Percentiles rank a stretch among this genome's conserved stretches.
Conservation (phyloP, 2,113 vertebrate species). For the Natator depressus region DNA sequence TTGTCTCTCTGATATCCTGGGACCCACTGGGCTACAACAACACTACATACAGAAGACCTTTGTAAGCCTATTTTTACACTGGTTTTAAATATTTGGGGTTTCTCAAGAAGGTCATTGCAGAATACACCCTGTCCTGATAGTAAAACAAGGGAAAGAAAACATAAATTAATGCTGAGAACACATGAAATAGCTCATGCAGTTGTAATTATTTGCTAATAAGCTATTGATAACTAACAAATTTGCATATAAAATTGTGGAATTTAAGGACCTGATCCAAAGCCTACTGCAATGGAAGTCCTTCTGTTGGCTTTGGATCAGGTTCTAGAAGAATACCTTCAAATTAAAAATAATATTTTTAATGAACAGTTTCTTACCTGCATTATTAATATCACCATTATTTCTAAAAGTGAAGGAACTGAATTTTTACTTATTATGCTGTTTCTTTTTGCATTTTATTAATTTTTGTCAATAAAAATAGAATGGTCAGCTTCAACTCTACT, state of each 20-base stretch:
- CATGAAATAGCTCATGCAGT: accelerated
- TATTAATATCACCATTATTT: neutral
- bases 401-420: accelerated
- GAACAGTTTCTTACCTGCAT: neutral
- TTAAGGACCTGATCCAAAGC: neutral
- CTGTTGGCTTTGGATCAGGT: neutral
- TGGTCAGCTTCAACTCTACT: accelerated
- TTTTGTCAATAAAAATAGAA: neutral
- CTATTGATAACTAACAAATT: neutral
- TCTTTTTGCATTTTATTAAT: accelerated
- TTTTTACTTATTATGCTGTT: neutral
- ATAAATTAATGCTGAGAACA: neutral
- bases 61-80: accelerated
- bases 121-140: neutral
- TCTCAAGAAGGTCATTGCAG: accelerated
- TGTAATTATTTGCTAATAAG: neutral
- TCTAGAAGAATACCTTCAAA: neutral
- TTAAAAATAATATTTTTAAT: neutral
- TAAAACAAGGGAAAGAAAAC: neutral
- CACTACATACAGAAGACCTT: neutral
- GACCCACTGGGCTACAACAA: neutral
- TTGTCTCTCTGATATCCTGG: neutral
- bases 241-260: neutral
- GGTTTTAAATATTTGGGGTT: neutral
- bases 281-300: neutral